phyloP scores from a whole-genome alignment of 2,113 vertebrate genomes.

The Struthidea cinerea region DNA sequence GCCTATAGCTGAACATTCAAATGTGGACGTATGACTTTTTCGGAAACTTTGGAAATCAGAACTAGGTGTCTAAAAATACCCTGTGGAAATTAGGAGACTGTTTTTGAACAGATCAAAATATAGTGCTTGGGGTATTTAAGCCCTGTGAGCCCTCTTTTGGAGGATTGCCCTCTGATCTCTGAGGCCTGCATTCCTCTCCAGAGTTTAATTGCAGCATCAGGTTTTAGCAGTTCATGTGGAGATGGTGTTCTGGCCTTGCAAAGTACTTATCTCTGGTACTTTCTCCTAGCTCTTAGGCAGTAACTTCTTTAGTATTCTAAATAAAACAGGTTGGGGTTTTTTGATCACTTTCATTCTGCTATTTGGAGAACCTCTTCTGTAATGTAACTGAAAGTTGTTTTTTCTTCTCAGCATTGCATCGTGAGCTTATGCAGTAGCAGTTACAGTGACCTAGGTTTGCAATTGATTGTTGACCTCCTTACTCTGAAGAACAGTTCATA shows the following conservation, averaged over 20 bases:
- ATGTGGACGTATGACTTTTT: not conserved
- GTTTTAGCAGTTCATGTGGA: not conserved
- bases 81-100: not conserved
- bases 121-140: not conserved
- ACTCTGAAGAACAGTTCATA: slow-evolving; percentile 87
- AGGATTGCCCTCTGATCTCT: not conserved
- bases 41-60: not conserved
- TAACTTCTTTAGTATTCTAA: not conserved
- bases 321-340: not conserved
- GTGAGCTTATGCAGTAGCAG: slow-evolving; percentile 87
- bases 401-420: slow-evolving; percentile 85
- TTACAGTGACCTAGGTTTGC: slow-evolving; percentile 88
- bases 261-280: not conserved
- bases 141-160: not conserved
- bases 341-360: not conserved
- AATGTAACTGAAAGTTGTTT: not conserved
- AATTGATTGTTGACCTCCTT: slow-evolving; percentile 85
- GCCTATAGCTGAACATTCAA: not conserved
- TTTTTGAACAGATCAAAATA: not conserved
- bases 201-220: not conserved
- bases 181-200: not conserved
- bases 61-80: not conserved
- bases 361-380: not conserved
- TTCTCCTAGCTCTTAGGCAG: not conserved
- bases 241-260: not conserved